These are phyloP conservation scores for Oasisia sp. DNA, from an alignment of 2,888 invertebrate species.

Conservation along the genomic window DNA sequence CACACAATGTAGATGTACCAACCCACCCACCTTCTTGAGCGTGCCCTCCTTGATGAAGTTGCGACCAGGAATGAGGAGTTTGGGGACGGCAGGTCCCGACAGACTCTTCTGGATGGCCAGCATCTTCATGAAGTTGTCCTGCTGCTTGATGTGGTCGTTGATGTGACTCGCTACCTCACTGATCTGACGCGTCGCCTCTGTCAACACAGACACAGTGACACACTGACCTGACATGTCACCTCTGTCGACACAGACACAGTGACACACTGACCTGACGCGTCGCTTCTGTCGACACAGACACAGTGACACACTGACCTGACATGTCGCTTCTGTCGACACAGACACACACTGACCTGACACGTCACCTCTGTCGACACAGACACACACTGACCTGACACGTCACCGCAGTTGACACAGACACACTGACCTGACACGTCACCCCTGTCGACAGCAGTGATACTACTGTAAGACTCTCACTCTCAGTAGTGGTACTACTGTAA, in stretches of 20 bases:
- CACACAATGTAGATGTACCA: too few relatives aligned
- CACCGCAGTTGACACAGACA: too few relatives aligned
- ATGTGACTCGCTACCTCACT: constrained; percentile 78
- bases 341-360: not conserved
- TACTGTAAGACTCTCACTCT: too few relatives aligned
- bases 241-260: not conserved
- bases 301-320: too few relatives aligned
- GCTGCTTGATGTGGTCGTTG: constrained; percentile 78
- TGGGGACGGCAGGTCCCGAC: constrained; percentile 71
- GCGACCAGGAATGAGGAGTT: constrained; percentile 77
- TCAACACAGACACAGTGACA: not conserved
- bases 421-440: too few relatives aligned
- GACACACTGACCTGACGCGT: too few relatives aligned
- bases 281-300: not conserved
- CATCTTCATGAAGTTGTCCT: constrained; percentile 78
- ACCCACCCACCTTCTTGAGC: constrained; percentile 57
- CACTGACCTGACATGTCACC: not conserved
- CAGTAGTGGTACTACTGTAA: too few relatives aligned
- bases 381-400: too few relatives aligned
- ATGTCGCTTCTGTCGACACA: not conserved
- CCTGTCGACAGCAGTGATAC: too few relatives aligned
- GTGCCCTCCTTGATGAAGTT: constrained; percentile 74
- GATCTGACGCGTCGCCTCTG: constrained; percentile 76
- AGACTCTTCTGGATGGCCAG: constrained; percentile 76
- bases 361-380: too few relatives aligned